phyloP scores from a whole-genome alignment of 2,888 invertebrate genomes.

The Agrochola macilenta region DNA sequence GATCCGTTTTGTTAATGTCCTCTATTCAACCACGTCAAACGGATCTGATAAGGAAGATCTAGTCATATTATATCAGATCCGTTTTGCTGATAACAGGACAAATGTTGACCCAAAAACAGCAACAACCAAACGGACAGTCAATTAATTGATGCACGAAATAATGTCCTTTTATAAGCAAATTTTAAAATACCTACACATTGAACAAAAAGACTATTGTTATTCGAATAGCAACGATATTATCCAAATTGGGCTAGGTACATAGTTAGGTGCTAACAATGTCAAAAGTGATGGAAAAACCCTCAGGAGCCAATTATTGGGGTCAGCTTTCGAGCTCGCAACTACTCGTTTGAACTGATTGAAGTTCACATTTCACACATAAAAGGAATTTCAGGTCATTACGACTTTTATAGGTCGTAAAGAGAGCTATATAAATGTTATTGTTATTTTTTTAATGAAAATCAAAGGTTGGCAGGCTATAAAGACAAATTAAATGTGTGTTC shows the following conservation, averaged over 20 bases:
- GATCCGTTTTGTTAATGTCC: no score
- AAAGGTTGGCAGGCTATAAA: slow-evolving; percentile 15
- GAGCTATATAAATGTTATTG: slow-evolving; percentile 21
- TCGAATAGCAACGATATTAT: slow-evolving; percentile 4
- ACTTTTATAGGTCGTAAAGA: slow-evolving; percentile 48
- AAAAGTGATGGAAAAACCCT: slow-evolving; percentile 6
- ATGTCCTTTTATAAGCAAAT: no score
- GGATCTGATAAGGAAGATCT: no score
- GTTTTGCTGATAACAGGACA: neutral
- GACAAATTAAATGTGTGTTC: slow-evolving; percentile 9
- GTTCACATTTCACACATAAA: slow-evolving; percentile 25
- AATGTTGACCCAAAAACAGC: neutral
- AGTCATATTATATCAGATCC: no score
- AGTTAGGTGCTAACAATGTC: slow-evolving; percentile 14
- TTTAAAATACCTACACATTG: neutral
- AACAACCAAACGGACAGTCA: neutral
- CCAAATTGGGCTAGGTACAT: neutral
- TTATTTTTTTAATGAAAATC: slow-evolving; percentile 33
- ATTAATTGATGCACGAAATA: neutral
- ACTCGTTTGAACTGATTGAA: neutral
- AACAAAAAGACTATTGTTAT: neutral
- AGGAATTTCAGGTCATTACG: slow-evolving; percentile 8
- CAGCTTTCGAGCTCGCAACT: slow-evolving; percentile 7
- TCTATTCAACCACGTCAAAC: no score
- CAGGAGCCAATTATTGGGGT: neutral